These are phyloP conservation scores for Rhodinocichla rosea DNA, from an alignment of 2,113 vertebrate species.

Conservation along the genomic window DNA sequence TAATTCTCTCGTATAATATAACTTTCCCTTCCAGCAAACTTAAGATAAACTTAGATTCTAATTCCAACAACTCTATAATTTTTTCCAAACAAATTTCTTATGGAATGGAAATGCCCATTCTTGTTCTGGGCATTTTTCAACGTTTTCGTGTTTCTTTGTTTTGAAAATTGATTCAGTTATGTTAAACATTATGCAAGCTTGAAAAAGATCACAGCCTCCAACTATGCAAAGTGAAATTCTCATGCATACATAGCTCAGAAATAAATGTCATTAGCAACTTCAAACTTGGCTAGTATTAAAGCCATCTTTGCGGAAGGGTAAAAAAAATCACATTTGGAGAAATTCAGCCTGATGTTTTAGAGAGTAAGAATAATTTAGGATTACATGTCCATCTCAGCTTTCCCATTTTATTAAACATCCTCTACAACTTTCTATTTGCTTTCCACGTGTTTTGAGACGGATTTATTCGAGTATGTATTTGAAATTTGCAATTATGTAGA, in stretches of 20 bases:
- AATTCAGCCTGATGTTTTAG: neutral
- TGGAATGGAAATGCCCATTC: conserved; percentile 39
- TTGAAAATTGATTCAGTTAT: conserved; percentile 41
- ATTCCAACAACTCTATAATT: conserved; percentile 39
- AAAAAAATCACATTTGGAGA: conserved; percentile 6
- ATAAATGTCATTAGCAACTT: conserved; percentile 45
- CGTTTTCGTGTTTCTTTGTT: conserved; percentile 26
- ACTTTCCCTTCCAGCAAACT: conserved; percentile 59
- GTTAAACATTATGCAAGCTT: conserved; percentile 37
- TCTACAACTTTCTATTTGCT: neutral
- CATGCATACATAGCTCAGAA: conserved; percentile 10
- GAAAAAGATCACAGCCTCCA: conserved; percentile 34
- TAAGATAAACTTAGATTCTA: conserved; percentile 51
- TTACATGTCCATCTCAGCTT: conserved; percentile 19
- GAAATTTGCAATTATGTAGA: neutral
- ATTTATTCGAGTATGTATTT: neutral
- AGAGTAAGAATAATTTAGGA: conserved; percentile 4
- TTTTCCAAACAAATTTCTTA: conserved; percentile 62
- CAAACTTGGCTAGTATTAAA: conserved; percentile 45
- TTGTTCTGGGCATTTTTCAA: conserved; percentile 28
- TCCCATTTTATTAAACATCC: neutral
- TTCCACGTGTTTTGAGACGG: neutral
- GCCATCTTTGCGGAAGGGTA: neutral
- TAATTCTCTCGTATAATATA: conserved; percentile 44
- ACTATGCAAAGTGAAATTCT: conserved; percentile 17